These are phyloP conservation scores for Sussaba pulchella DNA, from an alignment of 2,888 invertebrate species.

Conservation along the genomic window DNA sequence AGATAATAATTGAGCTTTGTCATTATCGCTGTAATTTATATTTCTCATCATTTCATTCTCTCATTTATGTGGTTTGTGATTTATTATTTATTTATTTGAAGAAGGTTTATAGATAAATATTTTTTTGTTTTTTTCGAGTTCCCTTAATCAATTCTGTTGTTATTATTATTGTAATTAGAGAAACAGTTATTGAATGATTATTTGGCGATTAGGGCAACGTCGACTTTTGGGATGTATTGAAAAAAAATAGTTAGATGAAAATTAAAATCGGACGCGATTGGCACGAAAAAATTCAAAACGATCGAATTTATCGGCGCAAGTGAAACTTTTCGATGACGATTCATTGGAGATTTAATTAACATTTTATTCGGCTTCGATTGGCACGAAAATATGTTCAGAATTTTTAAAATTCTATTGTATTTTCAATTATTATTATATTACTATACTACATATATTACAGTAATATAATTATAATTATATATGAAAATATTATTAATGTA, in stretches of 20 bases:
- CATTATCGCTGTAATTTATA: constrained; percentile 68
- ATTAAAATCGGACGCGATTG: constrained; percentile 53
- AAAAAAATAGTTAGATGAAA: constrained; percentile 33
- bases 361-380: not conserved
- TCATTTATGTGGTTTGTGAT: constrained; percentile 61
- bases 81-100: constrained; percentile 67
- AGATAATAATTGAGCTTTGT: constrained; percentile 70
- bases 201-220: constrained; percentile 54
- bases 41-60: constrained; percentile 67
- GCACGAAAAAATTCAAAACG: constrained; percentile 52
- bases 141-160: constrained; percentile 31
- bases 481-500: no score
- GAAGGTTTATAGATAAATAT: no score
- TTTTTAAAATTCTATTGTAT: no score
- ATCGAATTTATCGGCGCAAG: constrained; percentile 52
- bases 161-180: constrained; percentile 8
- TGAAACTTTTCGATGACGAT: constrained; percentile 34
- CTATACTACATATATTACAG: no score
- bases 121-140: constrained; percentile 30
- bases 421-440: no score
- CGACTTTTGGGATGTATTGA: constrained; percentile 40
- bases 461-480: no score
- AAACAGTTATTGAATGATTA: constrained; percentile 60
- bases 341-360: constrained; percentile 42
- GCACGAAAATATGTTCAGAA: not conserved